Base-by-base conservation (phyloP, 2,888 invertebrate genomes). In the Pheosia gnoma region DNA sequence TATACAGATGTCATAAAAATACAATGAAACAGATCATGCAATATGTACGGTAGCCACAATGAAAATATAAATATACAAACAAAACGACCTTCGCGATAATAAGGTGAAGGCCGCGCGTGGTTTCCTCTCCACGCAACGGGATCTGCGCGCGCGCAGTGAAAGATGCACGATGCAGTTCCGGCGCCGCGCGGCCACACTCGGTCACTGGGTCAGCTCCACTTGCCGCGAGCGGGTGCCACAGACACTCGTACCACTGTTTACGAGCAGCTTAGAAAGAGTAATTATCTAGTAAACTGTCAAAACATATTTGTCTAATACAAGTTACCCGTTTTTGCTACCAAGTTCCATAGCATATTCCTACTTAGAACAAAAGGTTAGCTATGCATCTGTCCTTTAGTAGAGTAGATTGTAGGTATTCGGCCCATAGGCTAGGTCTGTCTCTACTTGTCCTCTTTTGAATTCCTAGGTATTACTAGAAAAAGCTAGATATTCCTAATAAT, bases 171-270 rank as follows among this genome's bases (percentile, higher is more conserved):
- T 91, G 93, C 91, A 91, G 90, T 90, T 91, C 92, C 92, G 91
- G 88, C 83, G 88, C 82, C 85, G 70, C 75, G 69, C 25, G 76
- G 78, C 74, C 84, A 89, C 89, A 90, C 83, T 91, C 87, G 92
- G 94, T 93, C 93, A 94, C 86, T 94, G 88, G 93, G 94, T 93
- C 93, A 88, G 81, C 81, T 84, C 82, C 84, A 81, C 83, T 75
- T 63, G 70, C 64, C 59, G 60, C 59, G 61, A 63, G 65, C 70
- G 78, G 74, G 76, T 39, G 39, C 3, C n/a, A 4, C 36, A 13
- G n/a, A 59, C 60, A 66, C 56, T 64, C 39, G 55, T 55, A 56
- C 10, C 51, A 53, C 58, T 55, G 47, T 59, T n/a, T 54, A 45
- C 51, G 59, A 53, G 38, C 39, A 47, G 56, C 59, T 52, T 25